phyloP scores from a whole-genome alignment of 2,888 invertebrate species.

The Selenia dentaria region DNA sequence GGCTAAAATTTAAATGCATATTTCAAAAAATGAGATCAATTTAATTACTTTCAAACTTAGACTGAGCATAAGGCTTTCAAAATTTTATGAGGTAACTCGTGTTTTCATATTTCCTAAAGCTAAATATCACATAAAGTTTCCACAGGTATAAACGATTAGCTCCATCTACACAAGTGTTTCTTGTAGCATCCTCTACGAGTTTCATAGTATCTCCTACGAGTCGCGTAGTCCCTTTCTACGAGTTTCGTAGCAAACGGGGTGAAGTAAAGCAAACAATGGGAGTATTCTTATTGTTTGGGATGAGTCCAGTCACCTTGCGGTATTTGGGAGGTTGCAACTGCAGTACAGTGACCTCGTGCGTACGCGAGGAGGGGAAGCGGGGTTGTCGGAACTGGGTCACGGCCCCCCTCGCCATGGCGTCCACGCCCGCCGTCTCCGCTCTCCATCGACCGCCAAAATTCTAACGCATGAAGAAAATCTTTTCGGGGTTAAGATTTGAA shows the following conservation, averaged over 20 bases:
- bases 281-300: constrained; percentile 34
- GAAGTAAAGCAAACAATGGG: constrained; percentile 30
- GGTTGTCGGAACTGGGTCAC: constrained; percentile 61
- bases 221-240: constrained; percentile 8
- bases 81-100: constrained; percentile 15
- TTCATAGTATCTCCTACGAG: constrained; percentile 1
- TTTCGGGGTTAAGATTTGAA: constrained; percentile 20
- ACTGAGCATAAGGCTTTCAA: no score
- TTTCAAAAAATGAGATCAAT: no score
- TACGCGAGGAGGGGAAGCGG: constrained; percentile 66
- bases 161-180: no score
- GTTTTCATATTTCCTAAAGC: constrained; percentile 11
- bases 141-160: no score
- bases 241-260: constrained; percentile 21
- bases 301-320: constrained; percentile 74
- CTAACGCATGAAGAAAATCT: constrained; percentile 35
- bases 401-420: constrained; percentile 51
- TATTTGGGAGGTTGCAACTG: constrained; percentile 75
- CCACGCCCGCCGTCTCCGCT: constrained; percentile 51
- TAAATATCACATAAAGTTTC: constrained; percentile 12
- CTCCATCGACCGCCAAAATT: constrained; percentile 78
- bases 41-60: no score
- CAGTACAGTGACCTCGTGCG: constrained; percentile 83
- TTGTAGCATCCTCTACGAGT: not conserved
- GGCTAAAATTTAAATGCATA: not conserved